phyloP scores from a whole-genome alignment of 2,888 invertebrate genomes.

The Agrotis puta region DNA sequence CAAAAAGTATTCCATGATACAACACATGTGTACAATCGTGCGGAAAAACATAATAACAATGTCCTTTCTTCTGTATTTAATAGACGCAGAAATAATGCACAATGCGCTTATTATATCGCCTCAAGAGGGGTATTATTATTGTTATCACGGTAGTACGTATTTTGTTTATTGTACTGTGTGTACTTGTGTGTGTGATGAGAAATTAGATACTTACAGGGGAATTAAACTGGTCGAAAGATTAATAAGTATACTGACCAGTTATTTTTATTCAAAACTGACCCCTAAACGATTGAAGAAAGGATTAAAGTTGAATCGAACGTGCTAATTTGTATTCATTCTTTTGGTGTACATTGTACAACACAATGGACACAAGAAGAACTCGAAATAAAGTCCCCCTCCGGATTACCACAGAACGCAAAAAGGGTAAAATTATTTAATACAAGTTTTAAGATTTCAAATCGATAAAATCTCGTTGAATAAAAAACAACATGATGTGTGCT shows the following conservation, averaged over 20 bases:
- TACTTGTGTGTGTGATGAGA: constrained; percentile 53
- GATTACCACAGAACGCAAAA: neutral
- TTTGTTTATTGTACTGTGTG: constrained; percentile 49
- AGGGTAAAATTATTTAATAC: neutral
- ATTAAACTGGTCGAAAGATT: constrained; percentile 28
- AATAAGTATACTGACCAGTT: constrained; percentile 31
- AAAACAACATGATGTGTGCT: neutral
- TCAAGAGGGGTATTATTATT: constrained; percentile 59
- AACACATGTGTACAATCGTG: constrained; percentile 79
- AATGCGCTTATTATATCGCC: constrained; percentile 70
- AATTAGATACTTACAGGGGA: constrained; percentile 36
- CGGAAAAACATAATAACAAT: constrained; percentile 75
- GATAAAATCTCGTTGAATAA: neutral
- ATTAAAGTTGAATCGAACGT: constrained; percentile 24
- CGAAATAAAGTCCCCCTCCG: neutral
- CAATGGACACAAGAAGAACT: constrained; percentile 5
- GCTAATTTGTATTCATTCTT: constrained; percentile 28
- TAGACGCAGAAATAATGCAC: constrained; percentile 72
- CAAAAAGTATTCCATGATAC: constrained; percentile 70
- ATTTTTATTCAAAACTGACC: constrained; percentile 21
- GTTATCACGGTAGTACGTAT: constrained; percentile 15
- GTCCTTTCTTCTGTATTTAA: constrained; percentile 74
- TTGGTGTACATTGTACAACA: constrained; percentile 5
- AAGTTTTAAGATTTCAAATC: neutral
- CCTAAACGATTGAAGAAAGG: constrained; percentile 13